Conservation (phyloP, 1,140 invertebrate genomes). For the Drosophila saltans region DNA sequence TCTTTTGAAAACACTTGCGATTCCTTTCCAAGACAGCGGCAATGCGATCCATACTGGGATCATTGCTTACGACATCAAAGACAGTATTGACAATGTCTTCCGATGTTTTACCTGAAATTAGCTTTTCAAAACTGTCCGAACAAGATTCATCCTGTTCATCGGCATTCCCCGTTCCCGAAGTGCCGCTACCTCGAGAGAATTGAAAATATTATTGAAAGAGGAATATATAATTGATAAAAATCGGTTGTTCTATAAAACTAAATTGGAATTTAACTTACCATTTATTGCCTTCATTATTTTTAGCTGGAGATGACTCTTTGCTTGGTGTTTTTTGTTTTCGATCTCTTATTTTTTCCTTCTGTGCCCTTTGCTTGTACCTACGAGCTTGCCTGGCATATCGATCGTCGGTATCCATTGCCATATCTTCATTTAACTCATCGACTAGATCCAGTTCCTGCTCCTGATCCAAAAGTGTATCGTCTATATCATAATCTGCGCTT, state of each 20-base stretch:
- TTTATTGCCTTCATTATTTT: neutral
- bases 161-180: neutral
- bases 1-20: conserved; percentile 25
- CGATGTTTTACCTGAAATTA: conserved; percentile 48
- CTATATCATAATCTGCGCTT: neutral
- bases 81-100: conserved; percentile 56
- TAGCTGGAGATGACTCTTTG: neutral
- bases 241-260: too few relatives aligned
- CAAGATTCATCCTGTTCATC: neutral
- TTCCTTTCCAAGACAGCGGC: conserved; percentile 49
- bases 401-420: conserved; percentile 6
- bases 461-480: neutral
- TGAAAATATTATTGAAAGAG: neutral
- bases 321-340: neutral
- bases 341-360: neutral
- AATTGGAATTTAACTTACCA: conserved; percentile 9
- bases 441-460: neutral
- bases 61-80: conserved; percentile 53
- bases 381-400: conserved; percentile 1
- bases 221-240: neutral
- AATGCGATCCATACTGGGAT: conserved; percentile 55
- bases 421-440: neutral
- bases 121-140: conserved; percentile 27
- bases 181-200: neutral
- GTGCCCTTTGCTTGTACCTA: neutral